Conservation (phyloP, 2,797 vertebrate species). For the Phoeniculus purpureus region DNA sequence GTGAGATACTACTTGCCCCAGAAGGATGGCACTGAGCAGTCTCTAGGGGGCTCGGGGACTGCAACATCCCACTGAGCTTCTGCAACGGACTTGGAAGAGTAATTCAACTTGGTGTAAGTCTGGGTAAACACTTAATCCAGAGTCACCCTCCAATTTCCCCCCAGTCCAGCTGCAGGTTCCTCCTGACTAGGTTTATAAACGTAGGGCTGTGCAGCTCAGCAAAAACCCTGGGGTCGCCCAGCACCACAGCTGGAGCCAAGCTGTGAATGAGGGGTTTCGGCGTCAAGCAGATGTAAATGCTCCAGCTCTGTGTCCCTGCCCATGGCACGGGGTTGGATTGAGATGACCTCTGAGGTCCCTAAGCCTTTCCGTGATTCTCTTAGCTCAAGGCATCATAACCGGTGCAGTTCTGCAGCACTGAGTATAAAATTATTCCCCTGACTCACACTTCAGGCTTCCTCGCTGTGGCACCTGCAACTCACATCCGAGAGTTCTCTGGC, state of each 20-base stretch:
- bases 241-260: not conserved
- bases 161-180: no score
- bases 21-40: not conserved
- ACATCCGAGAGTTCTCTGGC: not conserved
- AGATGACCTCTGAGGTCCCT: no score
- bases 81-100: not conserved
- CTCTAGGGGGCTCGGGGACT: not conserved
- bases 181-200: no score
- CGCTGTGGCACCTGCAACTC: not conserved
- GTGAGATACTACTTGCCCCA: not conserved
- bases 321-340: no score
- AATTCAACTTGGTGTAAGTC: accelerated
- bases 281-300: not conserved
- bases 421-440: not conserved
- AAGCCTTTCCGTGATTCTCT: no score
- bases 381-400: not conserved
- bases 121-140: not conserved
- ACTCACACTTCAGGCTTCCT: not conserved
- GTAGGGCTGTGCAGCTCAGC: not conserved
- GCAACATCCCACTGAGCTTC: not conserved
- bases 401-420: not conserved
- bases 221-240: not conserved
- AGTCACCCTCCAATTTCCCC: not conserved
- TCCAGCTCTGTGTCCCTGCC: not conserved
- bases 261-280: not conserved